Base-by-base conservation (phyloP, 1,140 invertebrate genomes). In the Orius insidiosus region DNA sequence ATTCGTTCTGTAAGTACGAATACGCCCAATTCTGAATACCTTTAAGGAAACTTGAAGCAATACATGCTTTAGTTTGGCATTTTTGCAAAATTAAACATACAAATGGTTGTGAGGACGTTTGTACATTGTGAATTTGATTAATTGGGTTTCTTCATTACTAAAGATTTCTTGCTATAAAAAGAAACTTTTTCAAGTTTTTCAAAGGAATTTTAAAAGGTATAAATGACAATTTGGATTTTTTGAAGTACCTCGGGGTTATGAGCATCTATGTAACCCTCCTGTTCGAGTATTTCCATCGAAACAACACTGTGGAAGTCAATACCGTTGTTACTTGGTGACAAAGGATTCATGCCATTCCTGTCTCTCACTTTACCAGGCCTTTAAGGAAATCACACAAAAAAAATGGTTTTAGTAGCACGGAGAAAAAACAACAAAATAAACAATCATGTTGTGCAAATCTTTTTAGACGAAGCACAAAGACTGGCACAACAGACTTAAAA, bases 251-350 rank as follows among this genome's bases (percentile, higher is more conserved):
- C 77, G 46, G 78, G 75, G 55, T 79, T 80, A 53, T 70, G 72
- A 3, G 75, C 71, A 60, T 79, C 75, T 13, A 71, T 65, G 19
- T 61, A 55, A 47, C 62, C 63, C 50, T 72, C 69, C 53, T 71
- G 73, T 60, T 80, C 78, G 42, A 81, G 61, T 37, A 80, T 68
- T 55, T 81, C 78, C 64, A 80, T 78, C 3, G 78, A 78, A 36
- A 80, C 66, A 18, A 80, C 74, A 48, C 71, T 79, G 54, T 79
- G 76, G 52, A 80, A 62, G 57, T 81, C 78, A 50, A 79, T 69
- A 45, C 70, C 72, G 58, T 67, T 68, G 47, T 69, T 67, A 30
- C 49, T 45, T 3, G 49, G 40, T 16, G 47, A 46, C 48, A 48
- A 14, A 5, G 51, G 43, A 24, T 45, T 48, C 39, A 50, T 40